These are phyloP conservation scores for Ommatoiulus sabulosus DNA, from an alignment of 2,888 invertebrate species.

Conservation along the genomic window DNA sequence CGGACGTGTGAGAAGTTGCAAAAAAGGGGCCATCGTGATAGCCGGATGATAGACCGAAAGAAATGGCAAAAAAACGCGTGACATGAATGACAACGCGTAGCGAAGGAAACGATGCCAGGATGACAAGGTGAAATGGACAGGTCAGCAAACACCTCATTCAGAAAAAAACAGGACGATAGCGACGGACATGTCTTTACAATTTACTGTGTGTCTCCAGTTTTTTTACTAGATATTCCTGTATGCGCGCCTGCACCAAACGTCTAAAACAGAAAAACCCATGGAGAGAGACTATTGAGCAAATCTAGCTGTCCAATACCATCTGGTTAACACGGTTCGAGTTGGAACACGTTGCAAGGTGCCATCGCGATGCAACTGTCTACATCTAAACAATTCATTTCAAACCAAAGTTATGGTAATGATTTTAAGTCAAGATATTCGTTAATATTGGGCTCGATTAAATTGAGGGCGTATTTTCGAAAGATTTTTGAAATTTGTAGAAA, in stretches of 20 bases:
- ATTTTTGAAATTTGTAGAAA: no score
- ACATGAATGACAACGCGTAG: constrained; percentile 13
- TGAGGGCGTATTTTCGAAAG: no score
- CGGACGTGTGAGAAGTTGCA: constrained; percentile 1
- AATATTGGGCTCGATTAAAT: no score
- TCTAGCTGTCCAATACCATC: neutral
- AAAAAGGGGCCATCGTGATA: constrained; percentile 15
- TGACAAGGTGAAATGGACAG: constrained; percentile 43
- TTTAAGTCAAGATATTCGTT: neutral
- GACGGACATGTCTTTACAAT: neutral
- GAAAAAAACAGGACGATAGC: neutral
- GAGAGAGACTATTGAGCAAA: neutral
- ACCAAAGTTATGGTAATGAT: neutral
- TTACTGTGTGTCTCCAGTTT: neutral
- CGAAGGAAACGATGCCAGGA: neutral
- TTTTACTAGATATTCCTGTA: neutral
- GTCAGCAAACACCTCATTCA: constrained; percentile 31
- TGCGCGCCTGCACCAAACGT: neutral
- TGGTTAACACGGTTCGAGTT: neutral
- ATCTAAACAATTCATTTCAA: neutral
- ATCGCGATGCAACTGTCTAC: no score
- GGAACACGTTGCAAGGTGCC: neutral
- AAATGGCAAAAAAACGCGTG: constrained; percentile 37
- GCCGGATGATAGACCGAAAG: neutral
- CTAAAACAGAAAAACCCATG: neutral